Conservation (phyloP, 2,113 vertebrate genomes). For the Perognathus longimembris region DNA sequence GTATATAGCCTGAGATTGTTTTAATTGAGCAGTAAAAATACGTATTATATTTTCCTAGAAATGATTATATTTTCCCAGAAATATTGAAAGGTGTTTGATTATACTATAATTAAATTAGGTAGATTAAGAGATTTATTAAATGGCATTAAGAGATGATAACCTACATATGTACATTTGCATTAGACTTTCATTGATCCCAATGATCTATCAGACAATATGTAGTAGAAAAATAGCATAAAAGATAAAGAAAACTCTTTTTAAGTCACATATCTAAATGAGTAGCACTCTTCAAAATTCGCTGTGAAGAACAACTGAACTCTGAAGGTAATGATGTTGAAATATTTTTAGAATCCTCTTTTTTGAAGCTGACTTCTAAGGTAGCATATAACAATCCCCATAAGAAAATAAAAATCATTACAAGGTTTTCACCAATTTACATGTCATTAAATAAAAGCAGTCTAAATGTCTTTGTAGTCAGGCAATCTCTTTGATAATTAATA, state of each 20-base stretch:
- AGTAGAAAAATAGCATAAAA: background rate
- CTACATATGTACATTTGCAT: background rate
- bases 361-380: conserved; percentile 14
- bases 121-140: background rate
- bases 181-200: background rate
- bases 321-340: background rate
- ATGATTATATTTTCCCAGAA: background rate
- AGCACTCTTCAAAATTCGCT: background rate
- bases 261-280: background rate
- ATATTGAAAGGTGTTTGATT: background rate
- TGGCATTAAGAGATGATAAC: background rate
- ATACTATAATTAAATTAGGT: background rate
- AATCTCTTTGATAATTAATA: conserved; percentile 48
- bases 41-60: background rate
- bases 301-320: background rate
- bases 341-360: background rate
- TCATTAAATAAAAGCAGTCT: background rate
- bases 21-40: background rate
- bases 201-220: background rate
- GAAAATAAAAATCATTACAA: background rate
- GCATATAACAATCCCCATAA: background rate
- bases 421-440: background rate
- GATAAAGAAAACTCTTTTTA: background rate
- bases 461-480: background rate
- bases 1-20: background rate